Base-by-base conservation (phyloP, 1,140 invertebrate genomes). In the Ditylenchus dipsaci region DNA sequence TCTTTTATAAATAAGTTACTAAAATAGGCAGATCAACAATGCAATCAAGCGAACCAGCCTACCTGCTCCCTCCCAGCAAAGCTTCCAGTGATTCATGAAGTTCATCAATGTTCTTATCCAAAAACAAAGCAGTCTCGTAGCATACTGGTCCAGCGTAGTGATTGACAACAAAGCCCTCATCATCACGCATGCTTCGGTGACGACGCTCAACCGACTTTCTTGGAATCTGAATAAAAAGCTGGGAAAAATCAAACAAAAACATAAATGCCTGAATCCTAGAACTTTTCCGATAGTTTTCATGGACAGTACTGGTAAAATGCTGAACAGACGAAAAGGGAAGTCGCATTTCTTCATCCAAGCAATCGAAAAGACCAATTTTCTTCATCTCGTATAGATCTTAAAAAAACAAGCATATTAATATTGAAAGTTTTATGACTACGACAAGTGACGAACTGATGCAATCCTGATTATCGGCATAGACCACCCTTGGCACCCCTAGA, bases 131-230 rank as follows among this genome's bases (percentile, higher is more conserved):
- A 17, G 95, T 98, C 84, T 94, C 90, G 84, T 98, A 98, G 83
- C 93, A 96, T 73, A 98, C 95, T 73, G 92, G 92, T 49, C 95
- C 95, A 71, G 95, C 95, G 86, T 95, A 98, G 85, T 98, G 95
- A 45, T 92, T 86, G 71, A 98, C 89, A 1, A 98, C 86, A 84
- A 98, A 97, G 38, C 95, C 95, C 84, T 97, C 94, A 79, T 95
- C 91, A 82, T 97, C 94, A 30, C 92, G 84, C 59, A 97, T 87
- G 74, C 92, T 91, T 60, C 95, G 87, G 84, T 97, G 93, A 30
- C 90, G 89, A 83, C 93, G 93, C 42, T 96, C 86, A 74, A 88
- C 90, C 1, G 93, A 97, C 75, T 92, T 90, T 63, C 95, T 86
- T 0, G 94, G 93, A 53, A 84, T 70, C 85, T 86, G 71, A 58